phyloP scores from a whole-genome alignment of 2,797 vertebrate genomes.

The Columba guinea region DNA sequence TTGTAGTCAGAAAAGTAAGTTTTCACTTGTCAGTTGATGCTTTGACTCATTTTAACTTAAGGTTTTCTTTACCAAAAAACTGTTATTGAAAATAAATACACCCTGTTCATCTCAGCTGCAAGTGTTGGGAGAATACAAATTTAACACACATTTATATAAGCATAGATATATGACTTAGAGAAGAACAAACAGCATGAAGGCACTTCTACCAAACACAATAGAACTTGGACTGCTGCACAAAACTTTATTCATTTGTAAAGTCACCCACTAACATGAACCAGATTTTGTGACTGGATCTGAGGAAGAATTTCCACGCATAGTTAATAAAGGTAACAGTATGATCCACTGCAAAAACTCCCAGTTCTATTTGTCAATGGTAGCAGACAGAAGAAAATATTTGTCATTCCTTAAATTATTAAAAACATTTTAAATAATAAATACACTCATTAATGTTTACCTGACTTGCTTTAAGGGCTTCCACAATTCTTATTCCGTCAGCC shows the following conservation, averaged over 20 bases:
- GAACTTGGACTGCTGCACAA: not conserved
- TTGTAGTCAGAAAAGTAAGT: not conserved
- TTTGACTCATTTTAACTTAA: not conserved
- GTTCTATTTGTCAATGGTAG: not conserved
- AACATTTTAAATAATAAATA: not conserved
- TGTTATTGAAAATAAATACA: not conserved
- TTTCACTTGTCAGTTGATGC: not conserved
- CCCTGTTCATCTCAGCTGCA: not conserved
- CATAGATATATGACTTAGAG: not conserved
- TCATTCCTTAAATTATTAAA: not conserved
- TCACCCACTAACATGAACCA: not conserved
- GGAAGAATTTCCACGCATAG: not conserved
- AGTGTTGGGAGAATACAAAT: not conserved
- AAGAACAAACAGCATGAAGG: not conserved
- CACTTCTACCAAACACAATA: not conserved
- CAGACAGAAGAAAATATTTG: not conserved
- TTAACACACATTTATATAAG: not conserved
- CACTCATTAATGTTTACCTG: not conserved
- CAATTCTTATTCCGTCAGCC: not conserved
- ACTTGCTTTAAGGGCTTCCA: not conserved
- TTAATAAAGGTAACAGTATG: not conserved
- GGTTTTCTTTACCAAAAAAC: not conserved
- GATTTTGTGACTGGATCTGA: not conserved
- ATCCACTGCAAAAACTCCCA: not conserved
- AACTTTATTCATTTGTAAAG: not conserved